phyloP scores from a whole-genome alignment of 2,797 vertebrate species.

The Hybognathus amarus region DNA sequence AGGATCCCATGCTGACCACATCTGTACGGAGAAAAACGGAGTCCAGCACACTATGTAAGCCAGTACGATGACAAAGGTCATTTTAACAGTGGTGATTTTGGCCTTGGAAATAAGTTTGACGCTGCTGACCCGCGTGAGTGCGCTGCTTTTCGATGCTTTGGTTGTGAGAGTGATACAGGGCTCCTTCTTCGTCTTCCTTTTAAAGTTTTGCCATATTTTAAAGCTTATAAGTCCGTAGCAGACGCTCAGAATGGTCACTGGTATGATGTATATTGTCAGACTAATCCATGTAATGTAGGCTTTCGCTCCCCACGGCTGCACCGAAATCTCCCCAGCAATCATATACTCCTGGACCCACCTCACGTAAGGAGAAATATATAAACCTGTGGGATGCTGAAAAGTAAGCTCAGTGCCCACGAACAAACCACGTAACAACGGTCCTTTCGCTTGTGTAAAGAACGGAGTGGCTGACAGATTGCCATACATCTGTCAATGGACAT shows the following conservation, averaged over 20 bases:
- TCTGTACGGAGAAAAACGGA: constrained; percentile 97
- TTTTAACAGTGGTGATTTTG: constrained; percentile 97
- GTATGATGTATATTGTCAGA: constrained; percentile 91
- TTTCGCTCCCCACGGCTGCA: constrained; percentile 93
- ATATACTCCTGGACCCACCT: constrained; percentile 87
- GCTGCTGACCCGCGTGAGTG: constrained; percentile 90
- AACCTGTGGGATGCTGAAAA: constrained; percentile 92
- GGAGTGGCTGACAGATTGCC: constrained; percentile 93
- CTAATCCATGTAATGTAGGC: constrained; percentile 98
- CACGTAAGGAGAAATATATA: constrained; percentile 91
- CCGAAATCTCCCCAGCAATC: constrained; percentile 97
- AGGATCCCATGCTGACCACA: constrained; percentile 98
- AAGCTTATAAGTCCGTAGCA: constrained; percentile 96
- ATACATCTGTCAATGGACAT: constrained; percentile 97
- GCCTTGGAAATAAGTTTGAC: constrained; percentile 95
- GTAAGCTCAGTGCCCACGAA: constrained; percentile 92
- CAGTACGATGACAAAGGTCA: constrained; percentile 97
- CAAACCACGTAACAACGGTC: constrained; percentile 87
- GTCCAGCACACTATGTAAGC: constrained; percentile 98
- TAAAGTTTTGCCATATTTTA: constrained; percentile 97
- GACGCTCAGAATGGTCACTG: constrained; percentile 86
- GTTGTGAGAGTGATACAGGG: constrained; percentile 70
- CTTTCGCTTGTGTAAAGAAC: constrained; percentile 83
- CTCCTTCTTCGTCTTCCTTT: constrained; percentile 85
- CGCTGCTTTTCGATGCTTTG: constrained; percentile 63